Evolutionary conservation across 2,888 invertebrate species (phyloP).

Genomic region (Trichogramma evanescens): DNA sequence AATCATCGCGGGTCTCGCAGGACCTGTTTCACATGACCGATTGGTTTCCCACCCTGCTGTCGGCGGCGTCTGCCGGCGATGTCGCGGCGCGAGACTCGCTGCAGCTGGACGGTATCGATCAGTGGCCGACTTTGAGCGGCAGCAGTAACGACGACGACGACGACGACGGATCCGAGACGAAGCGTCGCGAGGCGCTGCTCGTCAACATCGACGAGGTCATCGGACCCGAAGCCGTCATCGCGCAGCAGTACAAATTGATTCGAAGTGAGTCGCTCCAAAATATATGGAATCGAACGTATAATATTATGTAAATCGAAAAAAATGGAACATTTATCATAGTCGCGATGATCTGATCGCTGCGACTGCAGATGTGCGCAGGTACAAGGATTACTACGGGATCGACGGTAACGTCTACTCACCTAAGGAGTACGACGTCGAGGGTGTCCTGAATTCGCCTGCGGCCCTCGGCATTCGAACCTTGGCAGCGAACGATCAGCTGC

Average conservation of each 20-base stretch:
- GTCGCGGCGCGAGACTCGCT: conserved; percentile 43
- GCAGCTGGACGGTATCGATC: conserved; percentile 49
- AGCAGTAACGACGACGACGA: too few relatives aligned
- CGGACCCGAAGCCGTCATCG: conserved; percentile 27
- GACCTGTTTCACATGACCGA: conserved; percentile 73
- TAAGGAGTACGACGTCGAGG: conserved; percentile 27
- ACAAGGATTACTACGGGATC: conserved; percentile 31
- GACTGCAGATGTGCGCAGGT: conserved; percentile 19
- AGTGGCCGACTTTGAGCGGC: conserved; percentile 38
- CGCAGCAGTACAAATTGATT: conserved; percentile 30
- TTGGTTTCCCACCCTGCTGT: conserved; percentile 69
- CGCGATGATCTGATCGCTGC: conserved; percentile 20
- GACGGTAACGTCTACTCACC: conserved; percentile 28
- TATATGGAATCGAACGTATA: not conserved
- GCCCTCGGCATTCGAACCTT: conserved; percentile 25
- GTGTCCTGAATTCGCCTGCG: conserved; percentile 26
- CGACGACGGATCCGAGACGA: conserved; percentile 4
- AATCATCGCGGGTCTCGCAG: conserved; percentile 52
- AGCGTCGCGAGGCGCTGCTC: conserved; percentile 56
- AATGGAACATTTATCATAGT: too few relatives aligned
- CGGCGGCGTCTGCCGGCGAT: conserved; percentile 39
- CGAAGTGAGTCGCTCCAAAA: conserved; percentile 21
- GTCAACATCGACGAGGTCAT: conserved; percentile 64
- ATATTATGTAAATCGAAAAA: too few relatives aligned
- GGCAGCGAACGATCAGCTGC: not conserved